These are phyloP conservation scores for Scophthalmus maximus DNA, from an alignment of 2,113 vertebrate genomes.

Conservation along the genomic window DNA sequence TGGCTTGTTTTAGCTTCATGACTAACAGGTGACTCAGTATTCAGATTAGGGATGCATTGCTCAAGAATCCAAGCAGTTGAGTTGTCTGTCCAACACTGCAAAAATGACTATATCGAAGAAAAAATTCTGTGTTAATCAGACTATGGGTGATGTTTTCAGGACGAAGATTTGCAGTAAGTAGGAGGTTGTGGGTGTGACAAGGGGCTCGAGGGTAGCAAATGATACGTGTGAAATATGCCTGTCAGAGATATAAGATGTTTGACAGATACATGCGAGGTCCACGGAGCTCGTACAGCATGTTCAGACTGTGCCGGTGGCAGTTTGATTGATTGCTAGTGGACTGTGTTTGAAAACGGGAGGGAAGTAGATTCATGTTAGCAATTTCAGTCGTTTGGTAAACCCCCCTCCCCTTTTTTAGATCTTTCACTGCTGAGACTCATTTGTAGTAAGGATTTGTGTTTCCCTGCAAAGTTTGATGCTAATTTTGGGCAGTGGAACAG, in stretches of 20 bases:
- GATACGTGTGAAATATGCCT: neutral
- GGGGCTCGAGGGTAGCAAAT: neutral
- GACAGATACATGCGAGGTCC: conserved; percentile 3
- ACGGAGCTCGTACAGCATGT: neutral
- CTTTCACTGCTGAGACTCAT: no score
- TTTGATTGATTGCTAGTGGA: no score
- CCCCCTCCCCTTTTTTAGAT: no score
- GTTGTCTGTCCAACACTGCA: neutral
- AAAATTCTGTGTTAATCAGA: neutral
- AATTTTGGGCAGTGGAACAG: no score
- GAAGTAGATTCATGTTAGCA: no score
- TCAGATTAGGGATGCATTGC: neutral
- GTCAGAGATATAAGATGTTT: neutral
- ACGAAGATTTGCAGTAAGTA: neutral
- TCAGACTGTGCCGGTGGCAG: no score
- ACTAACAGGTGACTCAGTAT: neutral
- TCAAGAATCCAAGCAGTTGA: no score
- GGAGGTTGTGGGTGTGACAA: neutral
- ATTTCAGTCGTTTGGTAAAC: no score
- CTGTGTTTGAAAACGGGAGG: no score
- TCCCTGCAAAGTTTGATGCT: no score
- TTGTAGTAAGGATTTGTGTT: no score
- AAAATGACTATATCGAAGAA: no score
- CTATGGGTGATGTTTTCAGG: neutral
- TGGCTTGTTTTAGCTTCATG: neutral